Percentiles rank a stretch among this genome's conserved stretches.
phyloP scores from a whole-genome alignment of 2,888 invertebrate species.

The Drosophila maculinotata region DNA sequence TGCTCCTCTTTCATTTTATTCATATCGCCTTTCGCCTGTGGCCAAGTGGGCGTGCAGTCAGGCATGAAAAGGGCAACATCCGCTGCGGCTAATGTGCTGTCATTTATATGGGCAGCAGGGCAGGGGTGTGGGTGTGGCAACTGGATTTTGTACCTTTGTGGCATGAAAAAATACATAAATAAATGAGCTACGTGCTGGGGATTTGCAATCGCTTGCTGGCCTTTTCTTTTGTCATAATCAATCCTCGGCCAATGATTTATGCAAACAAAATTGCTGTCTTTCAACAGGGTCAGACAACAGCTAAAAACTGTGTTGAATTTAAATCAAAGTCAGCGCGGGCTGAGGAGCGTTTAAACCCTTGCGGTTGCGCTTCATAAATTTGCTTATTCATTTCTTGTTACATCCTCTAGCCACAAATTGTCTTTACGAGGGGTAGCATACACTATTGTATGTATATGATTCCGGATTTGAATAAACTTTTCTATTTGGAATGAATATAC shows the following conservation, averaged over 20 bases:
- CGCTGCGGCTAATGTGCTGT: constrained; percentile 75
- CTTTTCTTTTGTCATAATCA: constrained; percentile 56
- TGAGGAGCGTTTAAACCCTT: constrained; percentile 56
- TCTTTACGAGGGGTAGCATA: no score
- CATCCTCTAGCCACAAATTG: not conserved
- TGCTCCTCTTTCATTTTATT: constrained; percentile 14
- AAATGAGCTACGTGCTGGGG: constrained; percentile 74
- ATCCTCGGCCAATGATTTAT: constrained; percentile 60
- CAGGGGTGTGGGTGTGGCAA: constrained; percentile 10
- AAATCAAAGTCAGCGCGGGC: constrained; percentile 44
- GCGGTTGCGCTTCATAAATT: constrained; percentile 67
- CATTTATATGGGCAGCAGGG: constrained; percentile 51
- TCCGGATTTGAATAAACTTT: no score
- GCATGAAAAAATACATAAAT: constrained; percentile 64
- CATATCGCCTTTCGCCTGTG: constrained; percentile 18
- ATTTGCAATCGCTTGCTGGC: constrained; percentile 40
- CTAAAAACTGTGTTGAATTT: constrained; percentile 44
- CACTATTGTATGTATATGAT: no score
- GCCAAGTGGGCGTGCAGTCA: constrained; percentile 54
- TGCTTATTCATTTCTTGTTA: constrained; percentile 61
- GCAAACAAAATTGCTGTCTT: constrained; percentile 41
- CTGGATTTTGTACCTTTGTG: constrained; percentile 63
- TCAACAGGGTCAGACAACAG: constrained; percentile 16
- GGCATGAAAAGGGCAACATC: constrained; percentile 77
- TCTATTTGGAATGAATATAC: no score